Evolutionary conservation across 2,797 vertebrate species (phyloP), one percentile per base, ranked within the genome.

Genomic region (Smutsia gigantea): DNA sequence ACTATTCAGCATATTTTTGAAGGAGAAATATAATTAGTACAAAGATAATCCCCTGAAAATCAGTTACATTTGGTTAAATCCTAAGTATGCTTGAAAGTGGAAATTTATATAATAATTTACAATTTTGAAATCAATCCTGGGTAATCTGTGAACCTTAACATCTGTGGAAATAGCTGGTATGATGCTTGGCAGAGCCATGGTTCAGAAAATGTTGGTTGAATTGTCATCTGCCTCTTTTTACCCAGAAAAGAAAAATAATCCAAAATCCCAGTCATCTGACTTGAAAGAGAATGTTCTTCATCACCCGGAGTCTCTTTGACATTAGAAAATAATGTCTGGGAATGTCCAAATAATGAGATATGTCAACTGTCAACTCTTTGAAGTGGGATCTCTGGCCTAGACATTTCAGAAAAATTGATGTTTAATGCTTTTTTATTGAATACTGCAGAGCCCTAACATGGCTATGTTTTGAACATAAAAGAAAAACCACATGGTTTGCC

Each of bases 261-360:
- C 61, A 86, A 79, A 95, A 93, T 86, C 11, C 19, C 29, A 84
- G 49, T 81, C 10, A 53, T 49, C 14, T 74, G 55, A 1, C 39
- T 87, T 91, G 53, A 84, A 94, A 94, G 59, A 61, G 93, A 90
- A 86, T 87, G 19, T 85, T 93, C 42, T 88, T 94, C 18, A 31
- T 95, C 55, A 90, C 17, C 13, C 91, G 61, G 46, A 63, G 95
- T 72, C 13, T 88, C 49, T 75, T 92, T 88, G 72, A 42, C 37
- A 53, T 91, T 81, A 79, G 81, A 94, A 78, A 82, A 46, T 46
- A 78, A 86, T 29, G 3, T 31, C 88, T 46, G 31, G 93, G 72
- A 87, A 53, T 63, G 29, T 71, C 15, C 4, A 95, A 31, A 85
- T 95, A 71, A 64, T 89, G 78, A 77, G 46, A 83, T 83, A 42